phyloP scores from a whole-genome alignment of 2,797 vertebrate genomes.

The Dendrocincla tyrannina region DNA sequence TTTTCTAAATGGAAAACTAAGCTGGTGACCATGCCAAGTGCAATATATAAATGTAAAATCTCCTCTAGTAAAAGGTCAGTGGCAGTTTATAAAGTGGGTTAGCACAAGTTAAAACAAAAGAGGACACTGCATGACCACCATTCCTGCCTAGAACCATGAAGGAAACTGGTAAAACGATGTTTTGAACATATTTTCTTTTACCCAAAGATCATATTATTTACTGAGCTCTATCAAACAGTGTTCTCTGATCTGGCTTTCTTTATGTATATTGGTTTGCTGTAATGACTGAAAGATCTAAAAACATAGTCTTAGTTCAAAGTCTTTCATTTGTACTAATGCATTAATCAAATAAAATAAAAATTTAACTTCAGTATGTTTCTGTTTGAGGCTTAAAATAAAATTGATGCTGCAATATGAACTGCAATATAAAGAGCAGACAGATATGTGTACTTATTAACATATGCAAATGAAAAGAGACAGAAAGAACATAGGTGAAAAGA shows the following conservation, averaged over 20 bases:
- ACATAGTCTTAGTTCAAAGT: not conserved
- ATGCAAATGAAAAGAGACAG: not conserved
- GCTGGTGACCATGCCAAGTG: not conserved
- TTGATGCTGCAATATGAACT: not conserved
- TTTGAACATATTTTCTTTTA: not conserved
- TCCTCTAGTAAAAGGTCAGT: not conserved
- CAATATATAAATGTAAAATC: not conserved
- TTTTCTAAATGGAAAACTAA: slow-evolving; percentile 5
- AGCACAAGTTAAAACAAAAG: not conserved
- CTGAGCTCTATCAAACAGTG: not conserved
- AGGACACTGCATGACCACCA: not conserved
- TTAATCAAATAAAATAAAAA: not conserved
- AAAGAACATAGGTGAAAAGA: not conserved
- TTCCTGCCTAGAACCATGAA: not conserved
- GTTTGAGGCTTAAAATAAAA: not conserved
- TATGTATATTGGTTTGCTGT: not conserved
- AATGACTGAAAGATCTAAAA: not conserved
- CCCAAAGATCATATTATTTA: not conserved
- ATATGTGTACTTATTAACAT: not conserved
- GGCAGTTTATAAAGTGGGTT: not conserved
- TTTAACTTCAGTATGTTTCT: not conserved
- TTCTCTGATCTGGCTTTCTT: not conserved
- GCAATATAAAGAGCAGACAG: not conserved
- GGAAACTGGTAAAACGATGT: not conserved
- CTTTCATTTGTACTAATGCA: not conserved